These are phyloP conservation scores for Molossus molossus DNA, from an alignment of 2,797 vertebrate genomes.

Conservation along the genomic window DNA sequence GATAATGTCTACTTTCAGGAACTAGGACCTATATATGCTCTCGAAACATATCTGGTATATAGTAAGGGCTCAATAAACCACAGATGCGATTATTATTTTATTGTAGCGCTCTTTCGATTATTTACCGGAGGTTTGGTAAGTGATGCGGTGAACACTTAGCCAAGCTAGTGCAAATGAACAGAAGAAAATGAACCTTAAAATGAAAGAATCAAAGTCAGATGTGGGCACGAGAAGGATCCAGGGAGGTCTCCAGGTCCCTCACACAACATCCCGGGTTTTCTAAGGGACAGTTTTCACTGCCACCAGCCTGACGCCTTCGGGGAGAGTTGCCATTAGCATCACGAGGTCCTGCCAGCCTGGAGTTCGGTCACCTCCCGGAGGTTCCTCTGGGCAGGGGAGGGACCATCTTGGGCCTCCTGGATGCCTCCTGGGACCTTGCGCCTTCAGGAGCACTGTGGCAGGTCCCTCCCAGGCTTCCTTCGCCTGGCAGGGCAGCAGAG, in stretches of 20 bases:
- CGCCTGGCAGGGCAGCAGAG: background rate
- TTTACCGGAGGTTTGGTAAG: background rate
- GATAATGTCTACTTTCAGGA: background rate
- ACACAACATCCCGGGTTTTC: background rate
- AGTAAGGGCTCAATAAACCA: background rate
- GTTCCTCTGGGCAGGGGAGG: background rate
- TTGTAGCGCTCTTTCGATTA: background rate
- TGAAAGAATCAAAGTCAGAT: background rate
- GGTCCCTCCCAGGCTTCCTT: too few relatives aligned
- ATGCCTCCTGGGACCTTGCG: fast-evolving
- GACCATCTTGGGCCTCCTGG: fast-evolving
- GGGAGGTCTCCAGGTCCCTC: background rate
- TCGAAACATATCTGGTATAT: background rate
- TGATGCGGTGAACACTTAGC: background rate
- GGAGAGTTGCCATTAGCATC: background rate
- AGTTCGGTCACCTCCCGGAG: background rate
- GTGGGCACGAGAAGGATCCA: background rate
- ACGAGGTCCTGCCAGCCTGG: background rate
- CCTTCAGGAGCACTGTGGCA: background rate
- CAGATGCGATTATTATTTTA: background rate
- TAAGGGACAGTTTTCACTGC: background rate
- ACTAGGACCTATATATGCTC: background rate
- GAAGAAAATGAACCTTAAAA: background rate
- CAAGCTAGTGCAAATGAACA: background rate
- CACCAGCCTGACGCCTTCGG: background rate